Evolutionary conservation across 2,113 vertebrate genomes (phyloP).

Genomic region (Pavo muticus): DNA sequence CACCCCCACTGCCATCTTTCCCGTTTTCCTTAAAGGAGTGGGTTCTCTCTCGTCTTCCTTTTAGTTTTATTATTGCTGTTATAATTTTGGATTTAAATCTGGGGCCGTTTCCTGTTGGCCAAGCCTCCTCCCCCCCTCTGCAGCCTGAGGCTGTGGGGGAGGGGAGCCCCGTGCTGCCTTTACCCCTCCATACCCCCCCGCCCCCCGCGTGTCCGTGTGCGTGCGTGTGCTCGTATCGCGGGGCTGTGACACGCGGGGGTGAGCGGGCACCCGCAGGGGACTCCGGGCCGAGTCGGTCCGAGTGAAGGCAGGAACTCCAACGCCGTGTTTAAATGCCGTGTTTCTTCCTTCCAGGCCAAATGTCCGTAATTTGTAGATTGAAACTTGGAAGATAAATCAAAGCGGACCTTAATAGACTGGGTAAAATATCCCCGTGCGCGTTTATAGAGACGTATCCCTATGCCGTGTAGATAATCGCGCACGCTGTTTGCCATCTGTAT

Average conservation of each 20-base stretch:
- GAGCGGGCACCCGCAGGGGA: background rate
- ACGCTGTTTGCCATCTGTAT: conserved; percentile 61
- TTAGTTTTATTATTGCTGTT: background rate
- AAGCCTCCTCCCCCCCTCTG: background rate
- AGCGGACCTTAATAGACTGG: conserved; percentile 51
- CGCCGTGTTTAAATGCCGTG: background rate
- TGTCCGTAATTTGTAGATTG: conserved; percentile 43
- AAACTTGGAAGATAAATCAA: conserved; percentile 55
- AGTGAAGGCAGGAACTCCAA: background rate
- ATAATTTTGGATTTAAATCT: conserved; percentile 17
- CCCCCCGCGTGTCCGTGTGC: background rate
- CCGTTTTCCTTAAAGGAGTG: background rate
- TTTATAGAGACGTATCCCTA: conserved; percentile 53
- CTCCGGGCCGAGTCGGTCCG: background rate
- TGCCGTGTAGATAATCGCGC: conserved; percentile 42
- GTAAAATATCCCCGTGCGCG: conserved; percentile 39
- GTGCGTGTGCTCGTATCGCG: background rate
- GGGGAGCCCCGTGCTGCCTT: conserved; percentile 7
- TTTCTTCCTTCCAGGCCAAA: conserved; percentile 51
- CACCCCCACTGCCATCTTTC: background rate
- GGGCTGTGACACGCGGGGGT: background rate
- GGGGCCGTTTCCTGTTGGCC: background rate
- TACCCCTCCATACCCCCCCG: background rate
- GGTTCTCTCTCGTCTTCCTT: background rate
- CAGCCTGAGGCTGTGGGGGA: conserved; percentile 43